A percentile compares a stretch with the other conserved stretches of the same genome.
phyloP scores from a whole-genome alignment of 1,140 invertebrate genomes.

The Diuraphis noxia region DNA sequence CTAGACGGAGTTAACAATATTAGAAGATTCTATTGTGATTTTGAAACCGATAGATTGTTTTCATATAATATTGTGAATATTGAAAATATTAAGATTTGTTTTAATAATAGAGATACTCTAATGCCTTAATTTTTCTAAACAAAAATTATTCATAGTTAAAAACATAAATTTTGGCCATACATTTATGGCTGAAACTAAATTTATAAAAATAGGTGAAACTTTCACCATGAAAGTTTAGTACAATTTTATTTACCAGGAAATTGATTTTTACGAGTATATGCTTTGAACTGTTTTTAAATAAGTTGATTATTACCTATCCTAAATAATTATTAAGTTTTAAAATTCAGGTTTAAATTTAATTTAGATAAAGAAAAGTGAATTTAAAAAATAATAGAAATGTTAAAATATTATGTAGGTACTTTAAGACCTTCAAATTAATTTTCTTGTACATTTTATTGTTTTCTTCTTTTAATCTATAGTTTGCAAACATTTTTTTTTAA shows the following conservation, averaged over 20 bases:
- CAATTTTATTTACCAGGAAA: not conserved
- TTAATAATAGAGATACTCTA: not conserved
- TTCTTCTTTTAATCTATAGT: not conserved
- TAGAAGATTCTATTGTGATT: too few relatives aligned
- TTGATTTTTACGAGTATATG: not conserved
- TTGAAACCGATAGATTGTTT: too few relatives aligned
- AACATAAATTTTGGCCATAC: not conserved
- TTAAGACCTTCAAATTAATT: not conserved
- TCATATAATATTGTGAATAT: too few relatives aligned
- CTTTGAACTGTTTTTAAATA: not conserved
- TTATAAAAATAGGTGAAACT: not conserved
- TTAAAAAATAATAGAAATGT: not conserved
- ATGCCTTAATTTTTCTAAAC: not conserved
- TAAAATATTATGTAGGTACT: not conserved
- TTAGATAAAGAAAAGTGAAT: not conserved
- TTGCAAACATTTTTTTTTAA: not conserved
- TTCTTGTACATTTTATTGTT: not conserved
- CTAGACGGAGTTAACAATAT: too few relatives aligned
- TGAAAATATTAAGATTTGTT: too few relatives aligned
- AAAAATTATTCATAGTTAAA: not conserved
- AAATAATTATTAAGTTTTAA: not conserved
- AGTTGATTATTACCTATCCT: not conserved
- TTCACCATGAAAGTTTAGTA: too few relatives aligned
- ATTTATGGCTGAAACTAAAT: not conserved
- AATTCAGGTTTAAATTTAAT: not conserved